Evolutionary conservation across 2,888 invertebrate species (phyloP).

Genomic region (Aspidapion aeneum): DNA sequence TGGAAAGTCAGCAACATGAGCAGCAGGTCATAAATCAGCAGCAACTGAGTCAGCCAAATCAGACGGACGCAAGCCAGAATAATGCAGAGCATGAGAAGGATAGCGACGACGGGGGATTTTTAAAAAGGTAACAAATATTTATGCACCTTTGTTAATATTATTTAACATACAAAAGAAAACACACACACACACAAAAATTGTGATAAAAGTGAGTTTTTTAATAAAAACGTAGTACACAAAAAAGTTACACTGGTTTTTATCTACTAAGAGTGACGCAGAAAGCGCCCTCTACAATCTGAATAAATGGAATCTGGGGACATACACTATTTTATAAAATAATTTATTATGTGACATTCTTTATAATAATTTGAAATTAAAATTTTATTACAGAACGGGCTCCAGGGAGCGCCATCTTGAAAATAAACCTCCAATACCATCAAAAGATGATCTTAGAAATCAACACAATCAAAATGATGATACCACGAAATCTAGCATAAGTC

Average conservation of each 20-base stretch:
- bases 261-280: too few relatives aligned
- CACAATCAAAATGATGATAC: conserved; percentile 1
- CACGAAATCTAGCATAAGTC: conserved; percentile 25
- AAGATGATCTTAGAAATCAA: conserved; percentile 3
- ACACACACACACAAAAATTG: too few relatives aligned
- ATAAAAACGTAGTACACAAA: too few relatives aligned
- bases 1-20: conserved; percentile 45
- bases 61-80: not conserved
- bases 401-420: conserved; percentile 30
- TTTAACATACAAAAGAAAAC: too few relatives aligned
- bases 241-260: too few relatives aligned
- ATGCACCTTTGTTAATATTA: too few relatives aligned
- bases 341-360: too few relatives aligned
- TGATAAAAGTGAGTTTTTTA: too few relatives aligned
- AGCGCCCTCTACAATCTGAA: too few relatives aligned
- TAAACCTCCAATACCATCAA: conserved; percentile 17
- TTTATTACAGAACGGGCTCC: conserved; percentile 43
- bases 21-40: conserved; percentile 3
- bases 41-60: not conserved
- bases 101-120: conserved; percentile 56
- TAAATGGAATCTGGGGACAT: too few relatives aligned
- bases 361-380: too few relatives aligned
- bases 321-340: too few relatives aligned
- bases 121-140: conserved; percentile 43
- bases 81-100: conserved; percentile 36